Evolutionary conservation across 2,113 vertebrate species (phyloP).

Genomic region (Mixornis gularis): DNA sequence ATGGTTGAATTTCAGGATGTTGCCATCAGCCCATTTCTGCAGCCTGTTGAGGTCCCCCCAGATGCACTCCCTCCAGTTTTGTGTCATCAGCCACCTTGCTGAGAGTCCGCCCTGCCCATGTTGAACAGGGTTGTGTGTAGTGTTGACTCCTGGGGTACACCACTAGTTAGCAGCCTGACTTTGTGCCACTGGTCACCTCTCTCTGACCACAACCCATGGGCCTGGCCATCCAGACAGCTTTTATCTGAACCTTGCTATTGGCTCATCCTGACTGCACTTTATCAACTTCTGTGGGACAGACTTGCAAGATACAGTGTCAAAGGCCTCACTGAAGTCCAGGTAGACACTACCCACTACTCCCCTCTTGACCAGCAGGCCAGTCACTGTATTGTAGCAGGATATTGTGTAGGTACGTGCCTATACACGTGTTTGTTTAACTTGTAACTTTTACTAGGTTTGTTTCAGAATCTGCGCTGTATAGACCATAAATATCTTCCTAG

Average conservation of each 20-base stretch:
- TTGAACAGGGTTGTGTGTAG: neutral
- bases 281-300: neutral
- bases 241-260: neutral
- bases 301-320: neutral
- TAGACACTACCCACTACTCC: neutral
- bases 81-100: neutral
- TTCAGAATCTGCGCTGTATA: neutral
- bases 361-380: neutral
- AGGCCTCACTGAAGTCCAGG: neutral
- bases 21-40: neutral
- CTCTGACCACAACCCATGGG: neutral
- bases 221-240: neutral
- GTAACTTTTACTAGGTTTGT: neutral
- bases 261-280: neutral
- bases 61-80: neutral
- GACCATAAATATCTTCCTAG: neutral
- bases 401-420: neutral
- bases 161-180: too few species aligned
- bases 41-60: neutral
- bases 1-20: neutral
- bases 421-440: neutral
- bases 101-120: fast-evolving
- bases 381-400: neutral
- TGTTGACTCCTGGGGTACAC: neutral
- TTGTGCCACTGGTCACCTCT: neutral